These are phyloP conservation scores for Bombus polaris DNA, from an alignment of 1,140 invertebrate genomes.

Conservation along the genomic window DNA sequence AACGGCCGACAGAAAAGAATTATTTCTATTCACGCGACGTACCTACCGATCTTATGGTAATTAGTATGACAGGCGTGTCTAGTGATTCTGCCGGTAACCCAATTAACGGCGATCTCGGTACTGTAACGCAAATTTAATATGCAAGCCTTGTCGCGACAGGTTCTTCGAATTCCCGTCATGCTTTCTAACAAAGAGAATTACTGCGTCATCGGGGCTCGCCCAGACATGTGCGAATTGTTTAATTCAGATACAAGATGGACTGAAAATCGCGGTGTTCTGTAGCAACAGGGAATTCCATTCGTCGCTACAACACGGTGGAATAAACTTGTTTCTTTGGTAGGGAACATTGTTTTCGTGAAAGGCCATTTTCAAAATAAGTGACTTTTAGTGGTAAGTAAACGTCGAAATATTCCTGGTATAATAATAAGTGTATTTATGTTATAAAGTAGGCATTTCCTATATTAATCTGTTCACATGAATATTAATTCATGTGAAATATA, in stretches of 20 bases:
- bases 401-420: too few species aligned
- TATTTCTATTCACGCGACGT: constrained; percentile 34
- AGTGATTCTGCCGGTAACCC: constrained; percentile 61
- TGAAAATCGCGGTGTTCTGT: not conserved
- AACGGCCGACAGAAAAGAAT: constrained; percentile 12
- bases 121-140: constrained; percentile 63
- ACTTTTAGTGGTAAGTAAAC: too few species aligned
- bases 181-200: constrained; percentile 45
- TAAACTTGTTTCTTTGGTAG: not conserved
- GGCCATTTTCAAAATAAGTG: not conserved
- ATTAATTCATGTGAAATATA: too few species aligned
- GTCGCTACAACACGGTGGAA: not conserved
- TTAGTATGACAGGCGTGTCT: constrained; percentile 49
- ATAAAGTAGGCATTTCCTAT: too few species aligned
- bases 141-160: constrained; percentile 54
- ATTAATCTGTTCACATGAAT: too few species aligned
- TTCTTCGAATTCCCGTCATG: constrained; percentile 52
- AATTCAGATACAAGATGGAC: constrained; percentile 26
- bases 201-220: constrained; percentile 29
- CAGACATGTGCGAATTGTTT: constrained; percentile 45
- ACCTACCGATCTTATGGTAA: constrained; percentile 26
- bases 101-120: constrained; percentile 64
- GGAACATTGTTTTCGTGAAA: not conserved
- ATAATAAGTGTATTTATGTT: too few species aligned
- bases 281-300: not conserved